Evolutionary conservation across 2,888 invertebrate species (phyloP), one percentile per base, ranked within the genome.

Genomic region (Malthinus seriepunctatus): DNA sequence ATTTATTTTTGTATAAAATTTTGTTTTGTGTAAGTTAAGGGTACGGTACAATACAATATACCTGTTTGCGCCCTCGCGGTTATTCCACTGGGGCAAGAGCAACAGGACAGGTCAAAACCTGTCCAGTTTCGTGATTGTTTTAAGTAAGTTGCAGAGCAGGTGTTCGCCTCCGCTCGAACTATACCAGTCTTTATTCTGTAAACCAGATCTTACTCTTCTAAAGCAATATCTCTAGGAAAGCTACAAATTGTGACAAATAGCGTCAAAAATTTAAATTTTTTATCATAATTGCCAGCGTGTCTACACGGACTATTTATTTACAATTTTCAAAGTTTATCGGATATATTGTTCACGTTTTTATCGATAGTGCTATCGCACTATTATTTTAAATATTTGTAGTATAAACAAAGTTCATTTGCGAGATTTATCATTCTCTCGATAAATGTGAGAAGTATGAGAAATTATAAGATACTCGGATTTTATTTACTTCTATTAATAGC

Each of bases 41-140:
- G 39, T 42, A 46, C 15, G 14, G 5, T 42, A 42, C n/a, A 42
- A 14, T 42, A 23, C 46, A 32, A 32, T 31, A 32, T 46, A 46
- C 46, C 46, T 34, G 35, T 48, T 48, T 34, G 46, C 32, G 46
- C 53, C 54, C 54, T 54, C 53, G 53, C 59, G 59, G 54, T 59
- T 51, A 55, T 55, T 48, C 50, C 50, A 48, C 39, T 31, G 32
- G 35, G 53, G 51, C 52, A 52, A 53, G 49, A 51, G 52, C 48
- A 51, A 56, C 60, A 65, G 71, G 71, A 74, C 75, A 74, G 72
- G 76, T 76, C 72, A 67, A 69, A 75, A 75, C 76, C 73, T 74
- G 75, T 75, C 72, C 70, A 65, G 67, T 67, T 67, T 69, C 68
- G 67, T 66, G 68, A 71, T 71, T 71, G 71, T 71, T 69, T 69